Evolutionary conservation across 2,888 invertebrate genomes (phyloP).

Genomic region (Catocala sponsa): DNA sequence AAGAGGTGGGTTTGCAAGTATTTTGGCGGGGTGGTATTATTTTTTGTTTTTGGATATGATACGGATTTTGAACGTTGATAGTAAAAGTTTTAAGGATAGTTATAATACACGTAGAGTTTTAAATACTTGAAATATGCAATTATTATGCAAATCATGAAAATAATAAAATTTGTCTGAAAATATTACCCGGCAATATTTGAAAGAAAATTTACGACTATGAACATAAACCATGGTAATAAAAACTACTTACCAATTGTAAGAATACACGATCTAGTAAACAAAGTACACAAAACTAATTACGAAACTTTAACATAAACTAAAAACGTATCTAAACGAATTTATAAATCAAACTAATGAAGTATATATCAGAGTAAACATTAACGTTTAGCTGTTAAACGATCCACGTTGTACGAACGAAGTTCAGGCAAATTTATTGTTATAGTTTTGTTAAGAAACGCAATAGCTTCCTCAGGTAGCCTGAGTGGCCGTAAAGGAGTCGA

Average conservation of each 20-base stretch:
- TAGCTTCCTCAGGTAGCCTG: constrained; percentile 65
- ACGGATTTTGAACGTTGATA: not conserved
- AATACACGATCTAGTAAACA: constrained; percentile 17
- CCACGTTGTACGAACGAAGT: constrained; percentile 70
- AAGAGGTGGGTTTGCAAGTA: constrained; percentile 39
- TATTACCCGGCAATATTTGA: too few relatives aligned
- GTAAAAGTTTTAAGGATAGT: too few relatives aligned
- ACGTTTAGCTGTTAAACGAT: constrained; percentile 73
- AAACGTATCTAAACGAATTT: constrained; percentile 45
- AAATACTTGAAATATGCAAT: too few relatives aligned
- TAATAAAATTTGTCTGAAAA: too few relatives aligned
- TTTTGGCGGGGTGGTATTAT: constrained; percentile 21
- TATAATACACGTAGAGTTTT: too few relatives aligned
- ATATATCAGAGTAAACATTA: constrained; percentile 63
- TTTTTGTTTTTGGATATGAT: constrained; percentile 8
- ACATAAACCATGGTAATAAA: too few relatives aligned
- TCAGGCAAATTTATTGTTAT: constrained; percentile 78
- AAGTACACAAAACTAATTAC: constrained; percentile 40
- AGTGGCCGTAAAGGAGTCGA: constrained; percentile 66
- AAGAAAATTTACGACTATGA: too few relatives aligned
- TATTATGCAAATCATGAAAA: too few relatives aligned
- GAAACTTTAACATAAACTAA: constrained; percentile 37
- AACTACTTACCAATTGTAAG: not conserved
- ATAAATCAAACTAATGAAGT: constrained; percentile 62
- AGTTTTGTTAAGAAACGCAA: constrained; percentile 76